Conservation (phyloP, 2,797 vertebrate species). For the Halcyon badia region DNA sequence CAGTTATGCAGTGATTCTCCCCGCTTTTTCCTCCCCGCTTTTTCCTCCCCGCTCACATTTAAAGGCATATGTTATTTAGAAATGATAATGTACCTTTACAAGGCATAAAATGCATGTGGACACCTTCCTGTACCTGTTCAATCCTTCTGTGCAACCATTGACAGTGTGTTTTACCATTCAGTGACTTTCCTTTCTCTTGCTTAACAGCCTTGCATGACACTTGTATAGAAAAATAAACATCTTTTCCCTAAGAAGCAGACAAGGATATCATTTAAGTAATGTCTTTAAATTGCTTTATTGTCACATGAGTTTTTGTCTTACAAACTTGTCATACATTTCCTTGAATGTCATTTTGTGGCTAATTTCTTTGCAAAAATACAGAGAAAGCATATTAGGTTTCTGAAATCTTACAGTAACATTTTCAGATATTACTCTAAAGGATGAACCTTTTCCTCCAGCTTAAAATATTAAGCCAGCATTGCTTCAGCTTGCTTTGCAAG, state of each 20-base stretch:
- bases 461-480: slow-evolving; percentile 58
- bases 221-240: background rate
- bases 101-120: background rate
- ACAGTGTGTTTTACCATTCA: background rate
- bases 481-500: slow-evolving; percentile 69
- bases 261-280: background rate
- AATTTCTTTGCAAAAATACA: background rate
- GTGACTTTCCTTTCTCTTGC: background rate
- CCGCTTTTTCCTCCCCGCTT: no score
- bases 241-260: background rate
- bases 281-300: slow-evolving; percentile 15
- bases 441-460: slow-evolving; percentile 51
- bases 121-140: background rate
- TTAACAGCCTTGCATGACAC: slow-evolving; percentile 24
- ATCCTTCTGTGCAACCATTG: background rate
- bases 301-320: background rate
- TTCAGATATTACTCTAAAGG: slow-evolving; percentile 44
- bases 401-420: slow-evolving; percentile 35
- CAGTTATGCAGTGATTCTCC: background rate
- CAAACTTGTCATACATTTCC: background rate
- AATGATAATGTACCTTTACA: background rate
- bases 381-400: background rate
- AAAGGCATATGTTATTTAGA: background rate
- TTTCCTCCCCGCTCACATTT: background rate
- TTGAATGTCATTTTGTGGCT: slow-evolving; percentile 1